phyloP scores from a whole-genome alignment of 2,113 vertebrate species.

The Daubentonia madagascariensis region DNA sequence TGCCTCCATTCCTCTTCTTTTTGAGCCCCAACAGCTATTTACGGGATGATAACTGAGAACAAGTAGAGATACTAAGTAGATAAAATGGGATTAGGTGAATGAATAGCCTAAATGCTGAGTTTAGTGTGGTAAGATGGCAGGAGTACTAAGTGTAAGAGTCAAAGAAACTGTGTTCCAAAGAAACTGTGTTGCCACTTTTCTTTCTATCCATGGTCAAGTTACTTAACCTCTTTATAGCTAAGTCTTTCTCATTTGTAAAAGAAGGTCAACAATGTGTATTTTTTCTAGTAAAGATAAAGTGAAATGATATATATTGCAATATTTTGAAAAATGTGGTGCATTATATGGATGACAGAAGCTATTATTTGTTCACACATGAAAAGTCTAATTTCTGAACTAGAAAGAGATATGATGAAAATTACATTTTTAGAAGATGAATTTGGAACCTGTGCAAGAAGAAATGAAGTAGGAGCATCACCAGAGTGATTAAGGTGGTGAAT shows the following conservation, averaged over 20 bases:
- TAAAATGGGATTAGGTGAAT: neutral
- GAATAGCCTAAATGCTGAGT: neutral
- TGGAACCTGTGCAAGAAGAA: neutral
- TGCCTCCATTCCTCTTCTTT: neutral
- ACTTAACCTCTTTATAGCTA: neutral
- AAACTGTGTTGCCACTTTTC: neutral
- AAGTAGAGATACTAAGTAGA: neutral
- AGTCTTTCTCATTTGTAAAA: neutral
- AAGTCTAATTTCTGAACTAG: constrained; percentile 16
- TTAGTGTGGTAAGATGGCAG: neutral
- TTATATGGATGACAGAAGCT: neutral
- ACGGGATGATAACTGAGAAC: neutral
- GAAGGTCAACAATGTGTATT: neutral
- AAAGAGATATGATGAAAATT: neutral
- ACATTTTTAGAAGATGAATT: neutral
- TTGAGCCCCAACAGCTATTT: neutral
- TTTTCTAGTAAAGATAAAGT: neutral
- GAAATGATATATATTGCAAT: neutral
- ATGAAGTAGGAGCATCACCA: neutral
- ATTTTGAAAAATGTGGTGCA: constrained; percentile 39
- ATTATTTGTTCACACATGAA: constrained; percentile 30
- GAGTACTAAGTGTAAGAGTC: no score
- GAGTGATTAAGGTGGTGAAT: neutral
- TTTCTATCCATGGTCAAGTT: neutral
- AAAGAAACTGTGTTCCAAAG: neutral